Evolutionary conservation across 2,113 vertebrate genomes (phyloP), one percentile per base, ranked within the genome.

Genomic region (Cynoglossus semilaevis): DNA sequence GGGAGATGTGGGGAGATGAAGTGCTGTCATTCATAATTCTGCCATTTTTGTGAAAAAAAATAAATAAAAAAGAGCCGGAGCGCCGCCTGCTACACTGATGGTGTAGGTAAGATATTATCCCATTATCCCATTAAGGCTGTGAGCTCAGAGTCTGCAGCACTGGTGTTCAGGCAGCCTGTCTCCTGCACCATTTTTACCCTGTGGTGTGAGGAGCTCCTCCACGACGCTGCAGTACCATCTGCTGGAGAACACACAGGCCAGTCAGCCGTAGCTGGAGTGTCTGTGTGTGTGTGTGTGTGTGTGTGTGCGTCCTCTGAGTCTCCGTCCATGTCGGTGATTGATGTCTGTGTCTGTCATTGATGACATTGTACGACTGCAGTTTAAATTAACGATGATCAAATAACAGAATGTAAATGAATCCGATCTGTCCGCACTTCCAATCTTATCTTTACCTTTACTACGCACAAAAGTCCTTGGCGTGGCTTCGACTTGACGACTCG

Each of bases 201-300:
- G 58, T 16, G 53, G 63, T 49, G 59, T 48, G 14, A 62, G 73
- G 55, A 69, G 70, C 58, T 67, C 29, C 72, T 57, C 46, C 5
- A 46, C 38, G 79, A 68, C 73, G 84, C 75, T 79, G 70, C 79
- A 87, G 76, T 70, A 83, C 89, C 89, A 83, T 87, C 90, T 89
- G 77, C 72, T 86, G 90, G 86, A 59, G 45, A 74, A 67, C 54
- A 42, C 29, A 41, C 50, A 40, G 62, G 51, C 67, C 55, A 70
- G 43, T 40, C 48, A 12, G 43, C 19, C 41, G 7, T 67, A 44
- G 41, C 16, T n/a, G 57, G 62, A 60, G 8, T 6, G 17, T 38
- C 53, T 12, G 7, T 19, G 47, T 54, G 22, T 66, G 63, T 48
- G 36, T 48, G 41, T 6, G 45, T 15, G n/a, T 15, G 57, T 51